Conservation (phyloP, 2,888 invertebrate species). For the Hyposoter dolosus region DNA sequence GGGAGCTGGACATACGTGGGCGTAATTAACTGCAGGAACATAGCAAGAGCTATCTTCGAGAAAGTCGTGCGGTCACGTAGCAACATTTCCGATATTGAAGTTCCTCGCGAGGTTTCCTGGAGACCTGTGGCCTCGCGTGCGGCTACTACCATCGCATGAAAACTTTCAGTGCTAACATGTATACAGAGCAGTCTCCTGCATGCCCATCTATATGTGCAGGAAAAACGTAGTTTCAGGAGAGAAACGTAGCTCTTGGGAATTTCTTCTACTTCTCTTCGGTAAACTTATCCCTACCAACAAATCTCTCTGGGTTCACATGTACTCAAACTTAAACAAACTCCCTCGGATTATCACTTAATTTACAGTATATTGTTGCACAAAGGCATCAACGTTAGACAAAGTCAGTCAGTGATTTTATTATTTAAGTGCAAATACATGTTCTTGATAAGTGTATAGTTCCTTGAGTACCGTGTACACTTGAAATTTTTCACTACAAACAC, state of each 20-base stretch:
- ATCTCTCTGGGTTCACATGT: constrained; percentile 17
- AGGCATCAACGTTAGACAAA: neutral
- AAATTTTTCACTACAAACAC: neutral
- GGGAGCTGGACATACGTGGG: neutral
- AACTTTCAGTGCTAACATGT: constrained; percentile 50
- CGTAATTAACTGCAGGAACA: constrained; percentile 8
- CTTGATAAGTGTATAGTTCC: neutral
- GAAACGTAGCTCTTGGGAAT: constrained; percentile 31
- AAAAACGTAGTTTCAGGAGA: constrained; percentile 28
- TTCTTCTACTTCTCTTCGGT: constrained; percentile 35
- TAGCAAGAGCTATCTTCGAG: constrained; percentile 13
- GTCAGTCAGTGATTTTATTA: neutral
- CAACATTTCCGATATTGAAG: constrained; percentile 58
- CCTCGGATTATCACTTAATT: neutral
- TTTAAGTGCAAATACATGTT: neutral
- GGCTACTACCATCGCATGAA: constrained; percentile 54
- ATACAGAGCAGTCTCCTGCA: constrained; percentile 11
- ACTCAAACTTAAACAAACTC: neutral
- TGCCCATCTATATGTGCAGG: neutral
- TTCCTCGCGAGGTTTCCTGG: constrained; percentile 41
- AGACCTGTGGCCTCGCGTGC: constrained; percentile 58
- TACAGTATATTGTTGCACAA: neutral
- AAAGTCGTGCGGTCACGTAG: constrained; percentile 54
- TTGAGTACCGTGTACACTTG: neutral
- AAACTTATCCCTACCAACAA: constrained; percentile 40